phyloP scores from a whole-genome alignment of 2,888 invertebrate genomes.

The Xylophagus ater region DNA sequence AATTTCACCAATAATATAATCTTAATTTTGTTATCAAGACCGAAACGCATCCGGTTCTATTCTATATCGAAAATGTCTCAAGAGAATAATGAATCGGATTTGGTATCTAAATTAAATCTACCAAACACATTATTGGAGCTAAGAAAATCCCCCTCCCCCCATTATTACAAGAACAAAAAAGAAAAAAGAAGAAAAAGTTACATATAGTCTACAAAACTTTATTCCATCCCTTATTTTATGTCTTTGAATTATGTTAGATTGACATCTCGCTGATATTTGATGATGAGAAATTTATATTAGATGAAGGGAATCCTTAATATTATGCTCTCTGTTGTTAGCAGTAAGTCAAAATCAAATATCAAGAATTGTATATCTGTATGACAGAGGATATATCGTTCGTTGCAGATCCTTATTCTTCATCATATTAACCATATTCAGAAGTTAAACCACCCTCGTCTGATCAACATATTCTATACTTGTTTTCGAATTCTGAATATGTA shows the following conservation, averaged over 20 bases:
- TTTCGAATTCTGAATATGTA: neutral
- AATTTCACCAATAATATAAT: too few species aligned
- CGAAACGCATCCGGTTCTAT: constrained; percentile 13
- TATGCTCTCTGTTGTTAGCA: too few species aligned
- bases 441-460: constrained; percentile 9
- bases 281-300: too few species aligned
- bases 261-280: too few species aligned
- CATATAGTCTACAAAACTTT: too few species aligned
- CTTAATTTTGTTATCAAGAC: constrained; percentile 6
- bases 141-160: constrained; percentile 7
- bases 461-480: constrained; percentile 13
- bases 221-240: too few species aligned
- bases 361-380: constrained; percentile 14
- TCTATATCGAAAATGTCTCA: constrained; percentile 14
- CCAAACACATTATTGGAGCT: constrained; percentile 14
- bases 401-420: constrained; percentile 13
- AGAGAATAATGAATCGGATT: constrained; percentile 17
- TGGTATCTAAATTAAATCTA: constrained; percentile 18
- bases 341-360: constrained; percentile 18
- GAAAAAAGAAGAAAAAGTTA: too few species aligned
- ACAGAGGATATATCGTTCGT: constrained; percentile 18
- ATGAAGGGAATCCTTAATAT: too few species aligned
- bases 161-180: too few species aligned
- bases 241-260: too few species aligned
- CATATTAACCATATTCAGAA: too few species aligned